Conservation (phyloP, 2,797 vertebrate genomes). For the Catamblyrhynchus diadema region DNA sequence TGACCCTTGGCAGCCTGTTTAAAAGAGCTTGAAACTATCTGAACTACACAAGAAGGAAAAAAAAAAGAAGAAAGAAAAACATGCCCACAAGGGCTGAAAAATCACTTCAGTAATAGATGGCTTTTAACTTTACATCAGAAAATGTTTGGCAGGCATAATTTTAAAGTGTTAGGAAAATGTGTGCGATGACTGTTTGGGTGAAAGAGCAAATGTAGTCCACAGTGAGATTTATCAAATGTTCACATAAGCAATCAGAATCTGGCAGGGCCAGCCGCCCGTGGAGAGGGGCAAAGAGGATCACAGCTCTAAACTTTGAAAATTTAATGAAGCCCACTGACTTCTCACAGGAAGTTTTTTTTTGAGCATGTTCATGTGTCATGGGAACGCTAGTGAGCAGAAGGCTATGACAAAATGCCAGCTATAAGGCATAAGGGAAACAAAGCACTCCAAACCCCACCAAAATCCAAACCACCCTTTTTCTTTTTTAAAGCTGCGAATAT, state of each 20-base stretch:
- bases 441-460: not conserved
- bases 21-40: slow-evolving; percentile 60
- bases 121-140: slow-evolving; percentile 66
- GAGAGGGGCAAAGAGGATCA: slow-evolving; percentile 40
- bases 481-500: not conserved
- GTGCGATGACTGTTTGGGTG: slow-evolving; percentile 53
- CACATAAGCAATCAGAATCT: slow-evolving; percentile 34
- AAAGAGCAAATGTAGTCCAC: slow-evolving; percentile 56
- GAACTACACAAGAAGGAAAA: not conserved
- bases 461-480: not conserved
- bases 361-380: not conserved
- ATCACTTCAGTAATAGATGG: slow-evolving; percentile 55
- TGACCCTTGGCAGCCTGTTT: slow-evolving; percentile 42
- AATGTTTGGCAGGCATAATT: slow-evolving; percentile 66
- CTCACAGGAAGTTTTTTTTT: slow-evolving; percentile 26
- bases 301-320: slow-evolving; percentile 49
- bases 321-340: slow-evolving; percentile 53
- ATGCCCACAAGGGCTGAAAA: slow-evolving; percentile 54
- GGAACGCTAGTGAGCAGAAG: slow-evolving; percentile 21
- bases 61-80: not conserved
- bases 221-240: slow-evolving; percentile 53
- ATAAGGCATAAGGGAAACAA: slow-evolving; percentile 3
- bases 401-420: slow-evolving; percentile 52
- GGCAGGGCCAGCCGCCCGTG: not conserved
- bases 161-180: slow-evolving; percentile 62